Conservation (phyloP, 2,888 invertebrate species). For the Drosophila setosimentum region DNA sequence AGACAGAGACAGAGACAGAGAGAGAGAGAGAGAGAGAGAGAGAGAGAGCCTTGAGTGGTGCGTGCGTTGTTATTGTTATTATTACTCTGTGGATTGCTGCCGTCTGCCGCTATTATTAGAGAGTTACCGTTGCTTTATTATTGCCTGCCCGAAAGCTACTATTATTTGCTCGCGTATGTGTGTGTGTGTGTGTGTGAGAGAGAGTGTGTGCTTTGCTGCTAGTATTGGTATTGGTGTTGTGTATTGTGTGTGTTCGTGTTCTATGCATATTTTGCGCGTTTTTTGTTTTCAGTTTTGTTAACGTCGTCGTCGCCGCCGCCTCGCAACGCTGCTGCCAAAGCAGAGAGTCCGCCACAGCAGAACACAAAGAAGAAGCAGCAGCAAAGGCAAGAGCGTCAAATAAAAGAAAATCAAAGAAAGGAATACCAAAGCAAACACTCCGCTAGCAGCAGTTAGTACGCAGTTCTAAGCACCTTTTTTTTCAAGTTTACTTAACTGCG, state of each 20-base stretch:
- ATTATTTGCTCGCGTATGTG: conserved; percentile 47
- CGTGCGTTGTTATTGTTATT: conserved; percentile 22
- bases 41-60: conserved; percentile 24
- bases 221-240: conserved; percentile 32
- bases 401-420: conserved; percentile 34
- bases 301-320: conserved; percentile 71
- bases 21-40: conserved; percentile 3
- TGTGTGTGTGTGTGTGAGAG: conserved; percentile 20
- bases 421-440: conserved; percentile 51
- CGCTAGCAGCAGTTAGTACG: conserved; percentile 66
- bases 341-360: conserved; percentile 38
- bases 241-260: conserved; percentile 63
- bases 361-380: conserved; percentile 27
- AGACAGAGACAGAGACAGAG: neutral
- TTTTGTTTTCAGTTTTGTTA: conserved; percentile 78
- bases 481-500: conserved; percentile 34
- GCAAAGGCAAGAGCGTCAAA: conserved; percentile 32
- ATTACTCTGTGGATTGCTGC: conserved; percentile 38
- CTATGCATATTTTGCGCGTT: conserved; percentile 77
- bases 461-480: conserved; percentile 53
- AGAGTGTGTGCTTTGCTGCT: conserved; percentile 18
- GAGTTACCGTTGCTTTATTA: conserved; percentile 78
- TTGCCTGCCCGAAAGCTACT: conserved; percentile 64
- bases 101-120: conserved; percentile 70
- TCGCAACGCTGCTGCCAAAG: conserved; percentile 58